Evolutionary conservation across 1,140 invertebrate genomes (phyloP), one percentile per base, ranked within the genome.

Genomic region (Drosophila pallidifrons): DNA sequence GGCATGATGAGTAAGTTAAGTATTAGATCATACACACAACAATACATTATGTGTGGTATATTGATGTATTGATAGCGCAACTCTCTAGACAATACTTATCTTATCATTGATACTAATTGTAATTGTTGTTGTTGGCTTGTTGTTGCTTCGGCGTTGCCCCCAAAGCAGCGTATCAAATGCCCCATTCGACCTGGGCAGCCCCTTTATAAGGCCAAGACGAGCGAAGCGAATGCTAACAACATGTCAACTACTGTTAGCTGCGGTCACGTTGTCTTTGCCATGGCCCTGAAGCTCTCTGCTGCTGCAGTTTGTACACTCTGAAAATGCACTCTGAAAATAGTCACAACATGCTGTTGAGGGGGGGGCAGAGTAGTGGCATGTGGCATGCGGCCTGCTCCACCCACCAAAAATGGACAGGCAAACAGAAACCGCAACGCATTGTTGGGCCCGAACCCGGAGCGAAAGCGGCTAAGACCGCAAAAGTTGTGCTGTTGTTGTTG

Each of bases 171-270:
- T 73, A 57, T 73, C 69, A 28, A 64, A 71, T 72, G 20, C 59
- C 70, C 15, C 15, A 20, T 47, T 60, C 52, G 51, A 59, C 58
- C 60, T 25, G 16, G 16, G 16, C 25, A 45, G 57, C 16, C 75
- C 64, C 64, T 73, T 38, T 38, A 68, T 60, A 65, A 77, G 63
- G 74, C 2, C 4, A 20, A 41, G 35, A 25, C 15, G 10, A 20
- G 32, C 8, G 41, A 49, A 41, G 51, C 55, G 69, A 72, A 73
- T 76, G 74, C 75, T 77, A 79, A 87, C 75, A 75, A 89, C 75
- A 89, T 89, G 83, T 88, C 85, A 89, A 83, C 83, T 75, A 83
- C 83, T 82, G 85, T 88, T 88, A 83, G 70, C 79, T 87, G 82
- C 68, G 82, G 82, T 87, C 82, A 82, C 69, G 79, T 70, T 81